Evolutionary conservation across 2,797 vertebrate genomes (phyloP).

Genomic region (Pyrocephalus nanus): DNA sequence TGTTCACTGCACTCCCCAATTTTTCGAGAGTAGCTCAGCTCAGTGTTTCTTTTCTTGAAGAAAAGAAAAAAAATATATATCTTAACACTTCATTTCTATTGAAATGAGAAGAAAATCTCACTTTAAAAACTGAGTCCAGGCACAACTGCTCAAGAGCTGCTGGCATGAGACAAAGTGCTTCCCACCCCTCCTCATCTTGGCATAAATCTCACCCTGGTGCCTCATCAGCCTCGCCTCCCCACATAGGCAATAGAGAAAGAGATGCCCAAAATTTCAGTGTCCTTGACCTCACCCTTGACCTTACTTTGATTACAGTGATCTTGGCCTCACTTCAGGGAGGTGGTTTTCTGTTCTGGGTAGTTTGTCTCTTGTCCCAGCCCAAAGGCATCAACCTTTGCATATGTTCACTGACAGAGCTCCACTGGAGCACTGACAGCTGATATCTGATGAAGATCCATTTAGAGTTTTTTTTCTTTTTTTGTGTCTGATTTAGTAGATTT

Average conservation of each 20-base stretch:
- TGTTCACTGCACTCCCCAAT: not conserved
- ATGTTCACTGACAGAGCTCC: not conserved
- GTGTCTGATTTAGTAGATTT: not conserved
- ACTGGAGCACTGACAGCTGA: not conserved
- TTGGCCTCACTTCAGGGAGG: not conserved
- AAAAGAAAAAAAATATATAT: not conserved
- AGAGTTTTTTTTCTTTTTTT: accelerated
- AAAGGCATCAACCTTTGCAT: not conserved
- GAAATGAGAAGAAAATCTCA: not conserved
- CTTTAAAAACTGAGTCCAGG: not conserved
- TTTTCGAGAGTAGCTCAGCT: not conserved
- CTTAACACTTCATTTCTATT: not conserved
- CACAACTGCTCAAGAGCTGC: not conserved
- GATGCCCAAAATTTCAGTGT: not conserved
- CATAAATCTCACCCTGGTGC: not conserved
- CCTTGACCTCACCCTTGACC: not conserved
- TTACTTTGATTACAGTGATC: not conserved
- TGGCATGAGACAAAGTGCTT: not conserved
- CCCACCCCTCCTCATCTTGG: not conserved
- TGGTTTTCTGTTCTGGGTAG: not conserved
- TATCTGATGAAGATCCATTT: not conserved
- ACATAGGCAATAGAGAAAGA: not conserved
- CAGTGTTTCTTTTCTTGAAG: not conserved
- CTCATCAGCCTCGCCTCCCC: not conserved
- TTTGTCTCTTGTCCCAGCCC: not conserved